Percentiles rank a stretch among this genome's conserved stretches.
Evolutionary conservation across 2,797 vertebrate species (phyloP).

Genomic region (Dendrocincla fuliginosa): DNA sequence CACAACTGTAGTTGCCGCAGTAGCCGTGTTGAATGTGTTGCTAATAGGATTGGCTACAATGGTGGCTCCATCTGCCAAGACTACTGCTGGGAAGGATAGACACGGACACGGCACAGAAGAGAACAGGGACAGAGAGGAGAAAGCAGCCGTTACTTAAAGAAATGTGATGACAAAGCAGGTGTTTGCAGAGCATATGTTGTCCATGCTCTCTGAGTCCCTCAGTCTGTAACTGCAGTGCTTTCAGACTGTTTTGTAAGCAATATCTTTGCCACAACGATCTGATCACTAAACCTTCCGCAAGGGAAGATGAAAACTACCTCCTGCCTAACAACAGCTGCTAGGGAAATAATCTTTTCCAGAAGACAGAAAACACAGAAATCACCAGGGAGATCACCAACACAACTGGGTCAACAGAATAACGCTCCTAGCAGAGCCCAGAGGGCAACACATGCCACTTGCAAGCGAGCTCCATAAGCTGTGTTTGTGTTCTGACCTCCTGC

Average conservation of each 20-base stretch:
- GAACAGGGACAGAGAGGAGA: not conserved
- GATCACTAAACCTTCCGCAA: not conserved
- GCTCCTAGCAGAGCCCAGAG: not conserved
- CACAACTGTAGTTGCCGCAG: slow-evolving; percentile 90
- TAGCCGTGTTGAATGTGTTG: slow-evolving; percentile 88
- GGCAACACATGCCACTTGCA: not conserved
- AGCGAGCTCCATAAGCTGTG: not conserved
- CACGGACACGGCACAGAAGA: not conserved
- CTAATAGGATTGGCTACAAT: slow-evolving; percentile 92
- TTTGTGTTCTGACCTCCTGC: not conserved
- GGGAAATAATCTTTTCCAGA: not conserved
- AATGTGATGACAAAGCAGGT: not conserved
- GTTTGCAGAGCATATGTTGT: not conserved
- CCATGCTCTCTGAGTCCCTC: not conserved
- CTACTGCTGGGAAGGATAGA: slow-evolving; percentile 78
- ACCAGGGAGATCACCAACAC: not conserved
- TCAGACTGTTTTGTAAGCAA: not conserved
- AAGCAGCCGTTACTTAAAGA: not conserved
- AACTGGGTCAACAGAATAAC: not conserved
- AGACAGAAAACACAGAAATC: not conserved
- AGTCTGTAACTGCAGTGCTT: not conserved
- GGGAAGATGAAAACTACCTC: not conserved
- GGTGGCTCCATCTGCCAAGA: slow-evolving; percentile 90
- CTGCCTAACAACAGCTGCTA: not conserved
- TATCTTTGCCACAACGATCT: not conserved